Conservation (phyloP, 2,888 invertebrate species). For the Melipona beecheii region DNA sequence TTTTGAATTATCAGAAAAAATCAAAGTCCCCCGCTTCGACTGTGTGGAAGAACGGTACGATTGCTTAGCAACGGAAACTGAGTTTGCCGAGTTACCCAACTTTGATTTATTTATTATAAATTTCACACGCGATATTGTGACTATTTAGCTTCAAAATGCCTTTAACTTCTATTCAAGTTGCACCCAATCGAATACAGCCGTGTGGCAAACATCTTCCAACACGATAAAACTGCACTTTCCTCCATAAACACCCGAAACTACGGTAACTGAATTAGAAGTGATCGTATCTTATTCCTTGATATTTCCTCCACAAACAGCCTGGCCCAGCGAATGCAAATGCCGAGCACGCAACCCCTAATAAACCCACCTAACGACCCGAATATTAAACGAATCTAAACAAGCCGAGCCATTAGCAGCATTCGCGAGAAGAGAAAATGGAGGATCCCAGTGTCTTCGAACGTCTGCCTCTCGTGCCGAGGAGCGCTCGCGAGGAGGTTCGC, state of each 20-base stretch:
- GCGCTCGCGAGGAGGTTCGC: not conserved
- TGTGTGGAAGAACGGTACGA: no score
- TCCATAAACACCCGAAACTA: not conserved
- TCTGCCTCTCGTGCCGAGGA: not conserved
- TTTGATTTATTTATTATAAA: no score
- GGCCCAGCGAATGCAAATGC: not conserved
- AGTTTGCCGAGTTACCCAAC: no score
- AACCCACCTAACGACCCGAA: not conserved
- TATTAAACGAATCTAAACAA: slow-evolving; percentile 5
- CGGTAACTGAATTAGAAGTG: not conserved
- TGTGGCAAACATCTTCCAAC: not conserved
- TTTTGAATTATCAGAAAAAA: not conserved
- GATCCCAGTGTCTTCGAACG: not conserved
- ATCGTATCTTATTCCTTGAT: not conserved
- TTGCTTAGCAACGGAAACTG: no score
- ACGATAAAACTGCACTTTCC: not conserved
- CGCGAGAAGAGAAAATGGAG: slow-evolving; percentile 4
- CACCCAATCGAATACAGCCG: not conserved
- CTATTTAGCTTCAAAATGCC: not conserved
- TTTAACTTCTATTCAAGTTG: not conserved
- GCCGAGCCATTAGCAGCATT: slow-evolving; percentile 6
- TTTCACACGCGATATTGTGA: not conserved
- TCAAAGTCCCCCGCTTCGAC: not conserved
- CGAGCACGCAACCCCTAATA: not conserved
- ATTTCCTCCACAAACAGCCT: not conserved